phyloP scores from a whole-genome alignment of 2,888 invertebrate species.

The Lochmaea crataegi region DNA sequence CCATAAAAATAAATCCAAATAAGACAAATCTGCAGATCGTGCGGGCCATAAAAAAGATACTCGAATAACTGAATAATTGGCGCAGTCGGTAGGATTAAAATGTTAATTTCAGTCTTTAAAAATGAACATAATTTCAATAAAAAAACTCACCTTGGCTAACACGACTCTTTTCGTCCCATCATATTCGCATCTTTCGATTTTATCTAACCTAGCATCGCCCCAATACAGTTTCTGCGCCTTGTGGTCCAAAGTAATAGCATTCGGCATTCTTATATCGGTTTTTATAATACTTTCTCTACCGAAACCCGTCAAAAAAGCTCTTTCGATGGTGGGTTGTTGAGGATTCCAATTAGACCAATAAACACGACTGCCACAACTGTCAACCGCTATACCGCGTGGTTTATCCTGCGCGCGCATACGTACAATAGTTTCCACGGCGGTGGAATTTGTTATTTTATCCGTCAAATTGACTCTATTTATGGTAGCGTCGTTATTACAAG shows the following conservation, averaged over 20 bases:
- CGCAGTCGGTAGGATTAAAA: not conserved
- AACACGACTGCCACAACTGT: conserved; percentile 80
- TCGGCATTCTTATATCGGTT: conserved; percentile 87
- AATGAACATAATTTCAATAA: not conserved
- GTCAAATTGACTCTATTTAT: conserved; percentile 72
- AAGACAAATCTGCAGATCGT: too few relatives aligned
- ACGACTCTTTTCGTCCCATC: conserved; percentile 81
- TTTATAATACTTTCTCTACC: conserved; percentile 77
- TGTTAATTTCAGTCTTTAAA: too few relatives aligned
- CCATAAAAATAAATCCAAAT: too few relatives aligned
- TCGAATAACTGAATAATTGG: too few relatives aligned
- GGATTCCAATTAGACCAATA: conserved; percentile 96
- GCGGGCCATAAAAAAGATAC: too few relatives aligned
- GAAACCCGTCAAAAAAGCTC: conserved; percentile 70
- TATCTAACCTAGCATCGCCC: conserved; percentile 87
- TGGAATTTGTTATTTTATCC: conserved; percentile 62
- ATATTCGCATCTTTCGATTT: conserved; percentile 84
- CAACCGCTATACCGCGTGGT: conserved; percentile 86
- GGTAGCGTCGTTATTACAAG: conserved; percentile 82
- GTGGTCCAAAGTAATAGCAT: conserved; percentile 84
- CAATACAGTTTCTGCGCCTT: conserved; percentile 82
- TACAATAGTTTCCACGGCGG: conserved; percentile 70
- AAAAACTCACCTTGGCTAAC: conserved; percentile 65
- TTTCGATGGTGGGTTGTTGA: conserved; percentile 81
- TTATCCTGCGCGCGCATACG: conserved; percentile 78